phyloP scores from a whole-genome alignment of 2,888 invertebrate genomes.

The Euphydryas editha region DNA sequence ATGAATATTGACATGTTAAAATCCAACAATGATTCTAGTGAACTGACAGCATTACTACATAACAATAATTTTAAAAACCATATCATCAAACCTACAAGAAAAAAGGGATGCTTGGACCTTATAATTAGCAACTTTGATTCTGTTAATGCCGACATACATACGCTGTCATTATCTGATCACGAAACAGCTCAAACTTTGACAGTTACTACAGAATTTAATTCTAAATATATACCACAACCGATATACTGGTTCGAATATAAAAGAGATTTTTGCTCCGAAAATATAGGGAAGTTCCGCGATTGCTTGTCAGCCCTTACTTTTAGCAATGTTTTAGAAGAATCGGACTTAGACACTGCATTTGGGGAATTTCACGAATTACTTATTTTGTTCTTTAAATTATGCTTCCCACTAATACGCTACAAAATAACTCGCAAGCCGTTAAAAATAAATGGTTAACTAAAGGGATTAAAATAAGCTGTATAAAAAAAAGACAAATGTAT shows the following conservation, averaged over 20 bases:
- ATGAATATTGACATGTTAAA: too few relatives aligned
- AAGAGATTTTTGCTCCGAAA: slow-evolving; percentile 1
- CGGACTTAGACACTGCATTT: background rate
- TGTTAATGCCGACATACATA: background rate
- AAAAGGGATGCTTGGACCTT: background rate
- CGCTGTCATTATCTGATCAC: slow-evolving; percentile 16
- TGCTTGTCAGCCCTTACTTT: slow-evolving; percentile 5
- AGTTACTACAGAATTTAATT: background rate
- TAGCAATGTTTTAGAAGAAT: background rate
- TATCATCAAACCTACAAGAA: slow-evolving; percentile 5
- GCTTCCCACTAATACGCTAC: background rate
- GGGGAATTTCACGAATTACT: background rate
- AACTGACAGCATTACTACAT: too few relatives aligned
- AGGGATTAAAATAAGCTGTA: slow-evolving; percentile 2
- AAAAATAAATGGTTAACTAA: slow-evolving; percentile 9
- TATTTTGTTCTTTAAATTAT: background rate
- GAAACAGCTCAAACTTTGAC: slow-evolving; percentile 9
- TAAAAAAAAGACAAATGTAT: slow-evolving; percentile 3
- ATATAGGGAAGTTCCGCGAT: background rate
- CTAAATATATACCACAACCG: too few relatives aligned
- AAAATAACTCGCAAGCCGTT: background rate
- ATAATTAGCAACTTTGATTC: slow-evolving; percentile 3
- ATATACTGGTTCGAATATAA: background rate
- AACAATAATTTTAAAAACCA: background rate
- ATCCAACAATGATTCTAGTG: too few relatives aligned